phyloP scores from a whole-genome alignment of 2,113 vertebrate genomes.

The Peromyscus maniculatus region DNA sequence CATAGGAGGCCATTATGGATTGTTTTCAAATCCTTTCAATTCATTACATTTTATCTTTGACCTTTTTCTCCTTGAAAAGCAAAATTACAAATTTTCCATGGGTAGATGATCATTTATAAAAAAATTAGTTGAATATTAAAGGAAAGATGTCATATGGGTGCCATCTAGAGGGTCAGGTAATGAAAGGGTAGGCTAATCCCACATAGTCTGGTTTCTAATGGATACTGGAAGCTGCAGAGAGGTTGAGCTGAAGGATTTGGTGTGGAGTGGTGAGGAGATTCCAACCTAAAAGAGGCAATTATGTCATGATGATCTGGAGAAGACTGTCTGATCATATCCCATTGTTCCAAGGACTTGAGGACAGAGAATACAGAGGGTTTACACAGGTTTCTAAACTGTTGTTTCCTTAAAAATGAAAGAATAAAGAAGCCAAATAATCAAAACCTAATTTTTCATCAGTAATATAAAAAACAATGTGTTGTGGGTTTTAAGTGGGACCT shows the following conservation, averaged over 20 bases:
- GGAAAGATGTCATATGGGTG: background rate
- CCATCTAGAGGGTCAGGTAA: accelerated
- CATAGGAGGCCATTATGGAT: background rate
- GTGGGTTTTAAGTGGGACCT: background rate
- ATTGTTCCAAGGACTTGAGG: background rate
- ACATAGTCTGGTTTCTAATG: background rate
- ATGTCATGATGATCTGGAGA: too few species aligned
- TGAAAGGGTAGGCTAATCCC: background rate
- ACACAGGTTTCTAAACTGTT: background rate
- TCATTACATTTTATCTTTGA: background rate
- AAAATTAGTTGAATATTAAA: background rate
- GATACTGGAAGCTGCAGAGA: background rate
- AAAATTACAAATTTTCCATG: background rate
- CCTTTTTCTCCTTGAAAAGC: background rate
- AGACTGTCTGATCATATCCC: background rate
- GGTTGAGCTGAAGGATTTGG: background rate
- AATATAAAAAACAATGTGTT: background rate
- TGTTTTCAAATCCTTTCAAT: background rate
- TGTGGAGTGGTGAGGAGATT: accelerated
- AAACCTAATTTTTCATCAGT: background rate
- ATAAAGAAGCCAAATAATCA: background rate
- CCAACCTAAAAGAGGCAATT: background rate
- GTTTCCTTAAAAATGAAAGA: background rate
- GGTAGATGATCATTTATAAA: background rate
- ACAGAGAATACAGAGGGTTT: background rate